Base-by-base conservation (phyloP, 35 echinoderm and acorn worm genomes). In the Eucidaris tribuloides region DNA sequence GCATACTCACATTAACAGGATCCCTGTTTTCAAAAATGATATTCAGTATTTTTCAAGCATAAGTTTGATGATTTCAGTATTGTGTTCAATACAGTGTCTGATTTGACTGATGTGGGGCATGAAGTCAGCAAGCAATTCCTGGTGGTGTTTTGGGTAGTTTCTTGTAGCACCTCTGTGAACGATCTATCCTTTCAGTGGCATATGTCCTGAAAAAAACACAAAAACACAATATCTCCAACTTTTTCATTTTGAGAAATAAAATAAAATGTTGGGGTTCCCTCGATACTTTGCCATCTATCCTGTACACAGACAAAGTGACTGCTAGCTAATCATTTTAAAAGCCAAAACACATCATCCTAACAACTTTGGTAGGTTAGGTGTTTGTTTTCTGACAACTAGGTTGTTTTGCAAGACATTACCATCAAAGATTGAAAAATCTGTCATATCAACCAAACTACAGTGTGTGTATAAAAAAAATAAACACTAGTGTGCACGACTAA, bases 1-100 rank as follows among this genome's bases (percentile, higher is more conserved):
- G n/a, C n/a, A n/a, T n/a, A n/a, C n/a, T n/a, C n/a, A n/a, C n/a
- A n/a, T n/a, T n/a, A n/a, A n/a, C n/a, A n/a, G n/a, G n/a, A n/a
- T n/a, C n/a, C n/a, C 76, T 85, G 78, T 98, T 98, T 34, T 90
- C 95, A 93, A 98, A 98, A 86, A 98, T 98, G n/a, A 46, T 85
- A 40, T 33, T 78, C 90, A 25, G 95, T 90, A 27, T 85, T 58
- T n/a, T 49, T 93, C 48, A 23, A 93, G 23, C 65, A 93, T 98
- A 4, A 86, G 57, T 46, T 89, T 86, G 23, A 98, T 89, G 77
- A 98, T 62, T 62, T 93, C 90, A 80, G 72, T 78, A 54, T 98
- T 98, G 57, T 89, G 86, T 1, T 89, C 86, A 29, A 93, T 84
- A 56, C 90, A 93, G 36, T 50, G 48, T 48, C 83, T 71, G 32